Conservation (phyloP, 64 coral and sea anemone genomes). For the Astreopora myriophthalma region DNA sequence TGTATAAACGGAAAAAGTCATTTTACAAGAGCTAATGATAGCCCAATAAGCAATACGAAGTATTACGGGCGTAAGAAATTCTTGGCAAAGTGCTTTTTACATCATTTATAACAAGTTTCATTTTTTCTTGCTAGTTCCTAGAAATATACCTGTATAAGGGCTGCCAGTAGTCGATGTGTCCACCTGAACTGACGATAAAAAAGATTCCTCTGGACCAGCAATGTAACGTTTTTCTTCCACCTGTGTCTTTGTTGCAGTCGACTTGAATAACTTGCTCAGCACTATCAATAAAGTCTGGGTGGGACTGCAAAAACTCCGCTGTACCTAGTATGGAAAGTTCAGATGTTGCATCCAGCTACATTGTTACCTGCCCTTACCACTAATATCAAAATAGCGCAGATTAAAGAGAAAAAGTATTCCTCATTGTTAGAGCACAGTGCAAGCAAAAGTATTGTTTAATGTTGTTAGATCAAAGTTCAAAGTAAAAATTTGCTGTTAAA, state of each 20-base stretch:
- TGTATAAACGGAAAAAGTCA: background rate
- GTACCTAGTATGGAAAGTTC: no score
- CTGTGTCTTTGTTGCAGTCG: conserved; percentile 51
- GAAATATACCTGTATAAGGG: background rate
- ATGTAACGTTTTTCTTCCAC: conserved; percentile 22
- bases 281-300: background rate
- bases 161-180: conserved; percentile 48
- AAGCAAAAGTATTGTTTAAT: background rate
- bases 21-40: no score
- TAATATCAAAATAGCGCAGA: no score
- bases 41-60: no score
- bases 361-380: no score
- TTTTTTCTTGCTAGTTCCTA: background rate
- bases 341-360: no score
- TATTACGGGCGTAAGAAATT: no score
- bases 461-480: background rate
- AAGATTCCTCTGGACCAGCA: conserved; percentile 36
- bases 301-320: no score
- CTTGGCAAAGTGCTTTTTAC: no score
- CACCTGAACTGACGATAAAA: conserved; percentile 31
- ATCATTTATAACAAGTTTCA: background rate
- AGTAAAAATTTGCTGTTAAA: background rate
- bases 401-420: no score
- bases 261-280: background rate
- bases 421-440: background rate